Percentiles rank a stretch among this genome's conserved stretches.
Conservation (phyloP, 2,888 invertebrate species). For the Stramonita haemastoma region DNA sequence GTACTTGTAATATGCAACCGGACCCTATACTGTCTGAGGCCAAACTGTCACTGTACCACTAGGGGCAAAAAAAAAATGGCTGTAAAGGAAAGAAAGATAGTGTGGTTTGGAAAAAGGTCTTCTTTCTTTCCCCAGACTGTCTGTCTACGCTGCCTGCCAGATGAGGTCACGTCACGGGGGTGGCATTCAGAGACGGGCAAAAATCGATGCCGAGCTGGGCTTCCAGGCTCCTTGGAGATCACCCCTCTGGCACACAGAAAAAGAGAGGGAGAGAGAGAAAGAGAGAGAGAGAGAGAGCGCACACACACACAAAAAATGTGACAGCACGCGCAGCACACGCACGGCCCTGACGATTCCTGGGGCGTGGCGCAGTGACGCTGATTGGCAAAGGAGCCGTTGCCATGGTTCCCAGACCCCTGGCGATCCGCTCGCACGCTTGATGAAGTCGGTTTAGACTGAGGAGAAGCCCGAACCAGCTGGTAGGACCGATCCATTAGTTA, state of each 20-base stretch:
- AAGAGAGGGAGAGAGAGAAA: neutral
- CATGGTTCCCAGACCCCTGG: constrained; percentile 44
- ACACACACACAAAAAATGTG: neutral
- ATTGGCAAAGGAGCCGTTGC: constrained; percentile 42
- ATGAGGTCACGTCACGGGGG: constrained; percentile 4
- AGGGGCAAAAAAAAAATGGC: neutral
- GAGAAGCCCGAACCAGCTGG: neutral
- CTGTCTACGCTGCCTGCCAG: constrained; percentile 15
- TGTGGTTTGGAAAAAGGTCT: neutral
- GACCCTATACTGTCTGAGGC: no score
- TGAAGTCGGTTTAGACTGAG: neutral
- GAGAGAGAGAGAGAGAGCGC: no score
- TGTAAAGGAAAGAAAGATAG: neutral
- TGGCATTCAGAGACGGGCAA: constrained; percentile 14
- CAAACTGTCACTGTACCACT: no score
- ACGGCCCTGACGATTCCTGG: constrained; percentile 2
- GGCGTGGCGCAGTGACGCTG: constrained; percentile 22
- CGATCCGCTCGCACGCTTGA: constrained; percentile 37
- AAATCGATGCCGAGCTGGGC: constrained; percentile 29
- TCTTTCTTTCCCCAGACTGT: constrained; percentile 4
- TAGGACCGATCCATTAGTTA: neutral
- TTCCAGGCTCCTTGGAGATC: constrained; percentile 37
- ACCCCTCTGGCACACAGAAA: constrained; percentile 8
- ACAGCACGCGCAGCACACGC: constrained; percentile 39
- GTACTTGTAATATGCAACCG: no score